These are phyloP conservation scores for Eublepharis macularius DNA, from an alignment of 2,113 vertebrate genomes.

Conservation along the genomic window DNA sequence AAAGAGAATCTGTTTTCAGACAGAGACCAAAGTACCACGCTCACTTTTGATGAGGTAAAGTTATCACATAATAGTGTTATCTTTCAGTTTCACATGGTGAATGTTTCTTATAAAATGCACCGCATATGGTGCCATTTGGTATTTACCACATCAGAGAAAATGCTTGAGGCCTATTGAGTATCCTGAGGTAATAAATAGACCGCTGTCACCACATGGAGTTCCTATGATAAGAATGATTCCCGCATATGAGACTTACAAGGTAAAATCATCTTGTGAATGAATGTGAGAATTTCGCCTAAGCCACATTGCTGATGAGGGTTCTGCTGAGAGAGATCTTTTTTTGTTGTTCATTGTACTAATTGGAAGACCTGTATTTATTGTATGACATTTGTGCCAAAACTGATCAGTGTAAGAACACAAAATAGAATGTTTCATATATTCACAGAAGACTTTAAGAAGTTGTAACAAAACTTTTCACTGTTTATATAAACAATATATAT, in stretches of 20 bases:
- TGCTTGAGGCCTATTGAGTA: not conserved
- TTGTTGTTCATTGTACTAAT: slow-evolving; percentile 4
- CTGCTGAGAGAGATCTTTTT: not conserved
- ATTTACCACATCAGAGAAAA: not conserved
- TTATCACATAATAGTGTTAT: not conserved
- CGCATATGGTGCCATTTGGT: not conserved
- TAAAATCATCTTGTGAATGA: not conserved
- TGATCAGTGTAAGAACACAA: not conserved
- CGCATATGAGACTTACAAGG: not conserved
- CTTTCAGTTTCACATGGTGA: not conserved
- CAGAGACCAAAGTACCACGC: not conserved
- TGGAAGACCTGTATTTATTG: slow-evolving; percentile 9
- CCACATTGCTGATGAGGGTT: not conserved
- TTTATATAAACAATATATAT: slow-evolving; percentile 21
- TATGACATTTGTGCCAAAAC: slow-evolving; percentile 32
- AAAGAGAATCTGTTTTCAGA: slow-evolving; percentile 17
- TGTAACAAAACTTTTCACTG: slow-evolving; percentile 43
- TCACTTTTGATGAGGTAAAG: not conserved
- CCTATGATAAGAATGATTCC: not conserved
- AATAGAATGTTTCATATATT: slow-evolving; percentile 25
- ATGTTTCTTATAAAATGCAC: not conserved
- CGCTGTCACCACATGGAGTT: not conserved
- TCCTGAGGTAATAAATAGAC: not conserved
- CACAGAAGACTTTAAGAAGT: slow-evolving; percentile 1
- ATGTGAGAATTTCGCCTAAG: not conserved